Conservation (phyloP, 2,888 invertebrate genomes). For the Nomada ruficornis region DNA sequence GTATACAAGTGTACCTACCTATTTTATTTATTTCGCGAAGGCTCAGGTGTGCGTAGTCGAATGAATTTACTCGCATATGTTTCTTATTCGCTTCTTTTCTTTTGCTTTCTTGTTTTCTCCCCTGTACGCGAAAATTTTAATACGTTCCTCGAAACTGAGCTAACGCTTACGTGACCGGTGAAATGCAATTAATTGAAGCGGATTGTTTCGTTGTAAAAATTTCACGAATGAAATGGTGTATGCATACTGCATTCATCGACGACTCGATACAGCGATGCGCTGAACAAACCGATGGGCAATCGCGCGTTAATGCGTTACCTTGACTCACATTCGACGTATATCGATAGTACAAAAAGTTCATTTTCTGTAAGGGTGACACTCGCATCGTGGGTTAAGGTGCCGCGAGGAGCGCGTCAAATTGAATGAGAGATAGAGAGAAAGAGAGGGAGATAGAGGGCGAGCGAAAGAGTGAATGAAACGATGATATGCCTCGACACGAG, state of each 20-base stretch:
- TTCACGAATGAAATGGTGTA: slow-evolving; percentile 46
- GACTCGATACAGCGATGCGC: slow-evolving; percentile 5
- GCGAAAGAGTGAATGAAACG: background rate
- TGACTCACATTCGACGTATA: slow-evolving; percentile 21
- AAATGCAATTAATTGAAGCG: slow-evolving; percentile 32
- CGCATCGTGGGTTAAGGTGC: slow-evolving; percentile 24
- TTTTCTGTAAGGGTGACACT: slow-evolving; percentile 19
- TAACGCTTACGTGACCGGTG: background rate
- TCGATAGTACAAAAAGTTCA: slow-evolving; percentile 52
- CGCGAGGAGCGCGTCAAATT: slow-evolving; percentile 1
- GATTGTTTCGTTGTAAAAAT: slow-evolving; percentile 3
- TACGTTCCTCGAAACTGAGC: background rate
- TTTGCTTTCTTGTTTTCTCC: background rate
- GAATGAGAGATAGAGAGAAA: background rate
- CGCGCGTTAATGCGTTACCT: slow-evolving; percentile 18
- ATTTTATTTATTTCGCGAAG: background rate
- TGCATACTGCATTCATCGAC: slow-evolving; percentile 43
- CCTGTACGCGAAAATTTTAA: background rate
- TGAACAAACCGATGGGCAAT: background rate
- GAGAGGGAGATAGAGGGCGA: background rate
- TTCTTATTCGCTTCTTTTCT: background rate
- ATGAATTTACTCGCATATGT: background rate
- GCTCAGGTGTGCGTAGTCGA: background rate
- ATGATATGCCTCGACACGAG: slow-evolving; percentile 11
- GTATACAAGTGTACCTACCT: background rate